Base-by-base conservation (phyloP, 2,113 vertebrate genomes). In the Callocephalon fimbriatum region DNA sequence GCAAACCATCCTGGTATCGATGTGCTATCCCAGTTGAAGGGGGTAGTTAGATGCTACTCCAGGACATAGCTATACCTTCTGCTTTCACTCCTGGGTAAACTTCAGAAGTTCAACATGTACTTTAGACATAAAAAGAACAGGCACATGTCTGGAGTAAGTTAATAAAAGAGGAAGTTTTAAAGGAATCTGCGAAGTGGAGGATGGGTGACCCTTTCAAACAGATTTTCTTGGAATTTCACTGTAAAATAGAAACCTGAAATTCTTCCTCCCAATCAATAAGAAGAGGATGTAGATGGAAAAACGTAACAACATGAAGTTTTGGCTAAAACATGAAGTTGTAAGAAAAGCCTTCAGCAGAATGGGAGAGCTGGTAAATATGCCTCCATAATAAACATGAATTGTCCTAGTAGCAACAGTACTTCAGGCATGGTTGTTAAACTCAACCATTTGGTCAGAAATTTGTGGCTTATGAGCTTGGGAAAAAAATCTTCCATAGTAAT, bases 101-200 rank as follows among this genome's bases (percentile, higher is more conserved):
- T 98, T 77, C 88, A 88, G 50, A 97, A 98, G 96, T 96, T 96
- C 92, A 78, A 38, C 79, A 53, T 5, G 9, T 90, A 96, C 95
- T 97, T 96, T 95, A 97, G 97, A 94, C 94, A 54, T 87, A 88
- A 97, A 97, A 96, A 96, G 85, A 97, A 72, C 91, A 94, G 95
- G 44, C 92, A 82, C 53, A 17, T 80, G 85, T 96, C 96, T 76
- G 93, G 68, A 83, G 62, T 86, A 88, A 94, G 96, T 95, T 96
- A 71, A 86, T 86, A 88, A 83, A 83, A 84, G 87, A 94, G 86
- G 83, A 71, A 72, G 74, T 84, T 94, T 86, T 86, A 74, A 81
- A 66, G 54, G 54, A 92, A 53, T 35, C 78, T 59, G 1, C 35
- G 26, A n/a, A 65, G 14, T 65, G 51, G 51, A 75, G 35, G 61